A percentile compares a stretch with the other conserved stretches of the same genome.
Evolutionary conservation across 2,888 invertebrate genomes (phyloP).

Genomic region (Stenodema calcarata): DNA sequence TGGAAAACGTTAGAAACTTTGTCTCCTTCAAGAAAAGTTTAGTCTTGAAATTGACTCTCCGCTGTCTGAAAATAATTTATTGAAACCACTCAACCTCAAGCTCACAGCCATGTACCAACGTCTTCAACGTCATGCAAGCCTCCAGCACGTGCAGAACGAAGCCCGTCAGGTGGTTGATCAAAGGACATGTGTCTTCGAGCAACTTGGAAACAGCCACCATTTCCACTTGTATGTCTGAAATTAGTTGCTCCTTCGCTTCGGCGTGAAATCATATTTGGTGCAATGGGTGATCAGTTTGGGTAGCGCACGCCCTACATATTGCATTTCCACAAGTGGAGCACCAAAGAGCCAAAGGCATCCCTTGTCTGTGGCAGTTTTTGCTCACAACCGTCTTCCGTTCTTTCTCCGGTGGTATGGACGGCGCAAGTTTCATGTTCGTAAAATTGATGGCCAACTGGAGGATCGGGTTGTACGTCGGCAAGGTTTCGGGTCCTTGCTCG

Average conservation of each 20-base stretch:
- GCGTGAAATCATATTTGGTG: conserved; percentile 75
- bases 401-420: conserved; percentile 63
- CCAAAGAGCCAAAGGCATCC: conserved; percentile 74
- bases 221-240: conserved; percentile 71
- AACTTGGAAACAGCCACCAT: conserved; percentile 73
- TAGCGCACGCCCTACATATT: too few relatives aligned
- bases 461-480: conserved; percentile 72
- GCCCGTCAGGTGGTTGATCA: conserved; percentile 74
- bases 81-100: too few relatives aligned
- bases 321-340: too few relatives aligned
- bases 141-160: conserved; percentile 76
- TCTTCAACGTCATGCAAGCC: conserved; percentile 75
- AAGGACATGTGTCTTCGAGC: conserved; percentile 73
- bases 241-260: too few relatives aligned
- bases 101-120: too few relatives aligned
- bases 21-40: too few relatives aligned
- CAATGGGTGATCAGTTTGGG: conserved; percentile 69
- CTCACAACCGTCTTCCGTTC: conserved; percentile 62
- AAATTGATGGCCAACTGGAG: conserved; percentile 71
- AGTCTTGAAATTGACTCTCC: too few relatives aligned
- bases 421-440: too few relatives aligned
- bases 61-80: too few relatives aligned
- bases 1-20: too few relatives aligned
- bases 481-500: too few relatives aligned
- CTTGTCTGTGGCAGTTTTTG: conserved; percentile 75